phyloP scores from a whole-genome alignment of 1,140 invertebrate genomes.

The Ostrea edulis region DNA sequence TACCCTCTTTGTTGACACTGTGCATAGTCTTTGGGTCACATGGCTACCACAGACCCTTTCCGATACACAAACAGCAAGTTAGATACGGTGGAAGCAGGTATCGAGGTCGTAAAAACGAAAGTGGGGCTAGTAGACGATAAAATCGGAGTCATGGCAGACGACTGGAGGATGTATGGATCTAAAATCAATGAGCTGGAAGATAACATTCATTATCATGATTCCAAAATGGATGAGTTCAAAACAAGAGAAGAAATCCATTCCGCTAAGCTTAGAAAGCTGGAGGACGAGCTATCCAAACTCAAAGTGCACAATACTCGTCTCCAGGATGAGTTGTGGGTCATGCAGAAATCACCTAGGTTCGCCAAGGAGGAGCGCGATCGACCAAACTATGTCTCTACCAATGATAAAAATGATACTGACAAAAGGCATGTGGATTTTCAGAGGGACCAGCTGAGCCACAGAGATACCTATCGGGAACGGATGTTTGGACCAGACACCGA shows the following conservation, averaged over 20 bases:
- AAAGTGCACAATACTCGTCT: slow-evolving; percentile 13
- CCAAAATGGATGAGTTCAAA: slow-evolving; percentile 43
- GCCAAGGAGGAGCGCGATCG: neutral
- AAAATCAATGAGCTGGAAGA: slow-evolving; percentile 47
- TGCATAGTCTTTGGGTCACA: slow-evolving; percentile 37
- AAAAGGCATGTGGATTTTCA: slow-evolving; percentile 41
- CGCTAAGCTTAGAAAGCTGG: slow-evolving; percentile 41
- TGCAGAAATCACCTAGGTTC: slow-evolving; percentile 30
- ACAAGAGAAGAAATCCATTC: slow-evolving; percentile 50
- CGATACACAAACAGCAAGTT: slow-evolving; percentile 41
- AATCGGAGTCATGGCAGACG: slow-evolving; percentile 21
- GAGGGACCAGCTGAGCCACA: slow-evolving; percentile 39
- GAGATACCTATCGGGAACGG: slow-evolving; percentile 2
- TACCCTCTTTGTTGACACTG: neutral
- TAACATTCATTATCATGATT: slow-evolving; percentile 42
- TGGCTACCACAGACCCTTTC: slow-evolving; percentile 31
- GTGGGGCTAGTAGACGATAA: neutral
- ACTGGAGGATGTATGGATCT: slow-evolving; percentile 44
- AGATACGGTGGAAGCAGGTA: slow-evolving; percentile 39
- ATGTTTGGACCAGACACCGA: slow-evolving; percentile 6
- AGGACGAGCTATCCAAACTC: slow-evolving; percentile 8
- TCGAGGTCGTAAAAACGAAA: slow-evolving; percentile 25
- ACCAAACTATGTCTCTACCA: neutral
- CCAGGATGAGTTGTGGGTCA: neutral
- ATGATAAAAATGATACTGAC: slow-evolving; percentile 42